phyloP scores from a whole-genome alignment of 2,888 invertebrate genomes.

The Nephrotoma appendiculata region DNA sequence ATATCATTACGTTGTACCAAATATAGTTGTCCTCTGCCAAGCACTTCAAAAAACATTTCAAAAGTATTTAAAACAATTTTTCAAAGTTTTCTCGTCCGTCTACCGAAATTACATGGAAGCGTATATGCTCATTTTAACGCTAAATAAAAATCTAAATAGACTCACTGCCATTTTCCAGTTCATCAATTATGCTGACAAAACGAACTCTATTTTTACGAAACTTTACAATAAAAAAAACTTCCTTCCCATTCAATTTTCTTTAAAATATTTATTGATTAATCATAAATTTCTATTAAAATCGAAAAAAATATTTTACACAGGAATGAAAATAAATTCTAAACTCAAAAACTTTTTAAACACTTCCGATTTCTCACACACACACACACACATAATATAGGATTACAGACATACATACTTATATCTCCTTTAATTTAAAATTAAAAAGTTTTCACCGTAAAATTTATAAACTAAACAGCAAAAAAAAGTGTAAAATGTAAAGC shows the following conservation, averaged over 20 bases:
- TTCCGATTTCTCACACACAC: not conserved
- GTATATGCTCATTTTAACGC: not conserved
- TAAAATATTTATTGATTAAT: not conserved
- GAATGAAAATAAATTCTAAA: not conserved
- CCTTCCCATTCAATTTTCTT: not conserved
- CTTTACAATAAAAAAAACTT: not conserved
- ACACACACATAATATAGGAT: not conserved
- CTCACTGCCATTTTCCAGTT: not conserved
- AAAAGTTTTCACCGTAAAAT: not conserved
- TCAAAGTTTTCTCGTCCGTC: too few relatives aligned
- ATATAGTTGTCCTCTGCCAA: too few relatives aligned
- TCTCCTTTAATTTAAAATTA: not conserved
- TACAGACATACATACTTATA: not conserved
- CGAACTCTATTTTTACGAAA: not conserved
- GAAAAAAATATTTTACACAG: not conserved
- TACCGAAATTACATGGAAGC: not conserved
- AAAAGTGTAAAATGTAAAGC: not conserved
- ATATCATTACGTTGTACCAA: too few relatives aligned
- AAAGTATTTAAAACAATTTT: too few relatives aligned
- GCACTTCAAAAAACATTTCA: too few relatives aligned
- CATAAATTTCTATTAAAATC: not conserved
- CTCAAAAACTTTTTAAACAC: not conserved
- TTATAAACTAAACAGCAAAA: not conserved
- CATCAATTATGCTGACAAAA: not conserved
- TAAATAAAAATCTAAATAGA: not conserved